Percentiles rank a stretch among this genome's conserved stretches.
phyloP scores from a whole-genome alignment of 2,113 vertebrate genomes.

The Mesocricetus auratus region DNA sequence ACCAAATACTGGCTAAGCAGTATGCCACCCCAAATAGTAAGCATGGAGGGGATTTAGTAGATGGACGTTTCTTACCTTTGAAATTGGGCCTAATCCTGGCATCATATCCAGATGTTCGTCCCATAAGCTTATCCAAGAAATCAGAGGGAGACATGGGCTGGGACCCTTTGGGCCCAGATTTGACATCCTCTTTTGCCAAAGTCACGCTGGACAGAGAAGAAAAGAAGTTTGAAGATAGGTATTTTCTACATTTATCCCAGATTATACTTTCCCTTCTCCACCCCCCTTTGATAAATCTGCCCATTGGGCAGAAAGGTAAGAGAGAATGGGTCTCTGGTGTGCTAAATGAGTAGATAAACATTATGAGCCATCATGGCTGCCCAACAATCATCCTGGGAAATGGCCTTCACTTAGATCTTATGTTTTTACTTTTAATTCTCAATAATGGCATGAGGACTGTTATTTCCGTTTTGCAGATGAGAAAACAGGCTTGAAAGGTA shows the following conservation, averaged over 20 bases:
- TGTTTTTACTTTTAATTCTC: slow-evolving; percentile 27
- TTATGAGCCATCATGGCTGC: not conserved
- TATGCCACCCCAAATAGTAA: not conserved
- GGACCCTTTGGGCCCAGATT: slow-evolving; percentile 86
- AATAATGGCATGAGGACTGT: not conserved
- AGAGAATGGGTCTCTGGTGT: slow-evolving; percentile 35
- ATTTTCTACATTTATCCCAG: slow-evolving; percentile 45
- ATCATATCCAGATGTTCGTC: slow-evolving; percentile 94
- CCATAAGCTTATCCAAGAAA: slow-evolving; percentile 98
- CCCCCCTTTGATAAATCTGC: not conserved
- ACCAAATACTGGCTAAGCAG: not conserved
- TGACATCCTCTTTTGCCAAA: slow-evolving; percentile 94
- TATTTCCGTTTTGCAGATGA: slow-evolving; percentile 32
- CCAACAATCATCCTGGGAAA: slow-evolving; percentile 9
- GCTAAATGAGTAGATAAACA: slow-evolving; percentile 50
- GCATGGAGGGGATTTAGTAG: not conserved
- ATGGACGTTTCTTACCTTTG: slow-evolving; percentile 91
- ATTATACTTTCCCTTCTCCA: not conserved
- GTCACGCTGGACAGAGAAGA: slow-evolving; percentile 86
- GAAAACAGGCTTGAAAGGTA: slow-evolving; percentile 49
- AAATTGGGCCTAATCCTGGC: slow-evolving; percentile 97
- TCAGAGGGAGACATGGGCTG: slow-evolving; percentile 94
- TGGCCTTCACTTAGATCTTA: not conserved
- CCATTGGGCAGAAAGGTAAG: not conserved
- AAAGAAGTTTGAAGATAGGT: slow-evolving; percentile 57